A percentile compares a stretch with the other conserved stretches of the same genome.
Conservation (phyloP, 1,140 invertebrate species). For the Eulimnadia texana region DNA sequence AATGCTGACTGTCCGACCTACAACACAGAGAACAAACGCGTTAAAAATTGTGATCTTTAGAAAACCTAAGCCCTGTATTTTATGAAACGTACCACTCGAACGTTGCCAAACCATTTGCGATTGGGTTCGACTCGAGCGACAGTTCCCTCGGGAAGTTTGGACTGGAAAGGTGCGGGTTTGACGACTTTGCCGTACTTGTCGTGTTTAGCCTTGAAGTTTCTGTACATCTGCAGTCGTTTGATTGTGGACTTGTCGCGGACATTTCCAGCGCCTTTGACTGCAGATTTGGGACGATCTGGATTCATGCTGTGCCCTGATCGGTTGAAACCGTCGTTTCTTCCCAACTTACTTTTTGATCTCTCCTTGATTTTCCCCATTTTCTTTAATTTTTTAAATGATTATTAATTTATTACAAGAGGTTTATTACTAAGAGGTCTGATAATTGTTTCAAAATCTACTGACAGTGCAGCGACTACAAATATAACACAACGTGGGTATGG, state of each 20-base stretch:
- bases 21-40: not conserved
- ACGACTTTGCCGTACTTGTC: conserved; percentile 84
- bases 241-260: conserved; percentile 83
- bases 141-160: conserved; percentile 69
- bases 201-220: conserved; percentile 87
- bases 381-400: not conserved
- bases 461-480: too few relatives aligned
- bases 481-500: too few relatives aligned
- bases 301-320: conserved; percentile 51
- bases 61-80: not conserved
- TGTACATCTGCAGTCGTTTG: conserved; percentile 92
- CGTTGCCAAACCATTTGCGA: conserved; percentile 95
- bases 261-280: conserved; percentile 68
- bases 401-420: too few relatives aligned
- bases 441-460: too few relatives aligned
- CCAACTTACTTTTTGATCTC: not conserved
- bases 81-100: conserved; percentile 38
- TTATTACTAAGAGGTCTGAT: too few relatives aligned
- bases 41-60: not conserved
- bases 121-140: conserved; percentile 90
- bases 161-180: conserved; percentile 87
- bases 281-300: conserved; percentile 56
- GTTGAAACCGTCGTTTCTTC: conserved; percentile 4
- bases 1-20: conserved; percentile 77
- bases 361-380: not conserved